Evolutionary conservation across 2,113 vertebrate species (phyloP).

Genomic region (Hoplias malabaricus): DNA sequence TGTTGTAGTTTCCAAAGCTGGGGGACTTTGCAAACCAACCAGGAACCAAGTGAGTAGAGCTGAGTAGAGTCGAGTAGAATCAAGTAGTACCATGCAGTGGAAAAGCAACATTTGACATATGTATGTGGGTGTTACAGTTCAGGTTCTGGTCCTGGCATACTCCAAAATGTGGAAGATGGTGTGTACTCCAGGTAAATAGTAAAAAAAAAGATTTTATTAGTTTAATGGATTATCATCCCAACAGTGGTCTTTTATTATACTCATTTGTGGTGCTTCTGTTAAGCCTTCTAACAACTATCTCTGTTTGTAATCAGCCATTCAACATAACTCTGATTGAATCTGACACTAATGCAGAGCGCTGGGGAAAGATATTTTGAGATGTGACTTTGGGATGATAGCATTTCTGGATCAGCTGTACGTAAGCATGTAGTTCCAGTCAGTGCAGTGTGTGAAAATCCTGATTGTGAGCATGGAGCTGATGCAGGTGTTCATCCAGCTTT

Average conservation of each 20-base stretch:
- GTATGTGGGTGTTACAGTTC: too few species aligned
- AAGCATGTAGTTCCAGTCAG: not conserved
- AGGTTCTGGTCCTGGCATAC: too few species aligned
- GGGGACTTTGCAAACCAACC: too few species aligned
- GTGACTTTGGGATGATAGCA: not conserved
- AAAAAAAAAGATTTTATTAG: too few species aligned
- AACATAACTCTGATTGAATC: constrained; percentile 45
- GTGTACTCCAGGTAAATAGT: too few species aligned
- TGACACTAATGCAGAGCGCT: constrained; percentile 23
- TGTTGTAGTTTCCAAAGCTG: too few species aligned
- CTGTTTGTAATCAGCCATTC: constrained; percentile 18
- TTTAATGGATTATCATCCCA: too few species aligned
- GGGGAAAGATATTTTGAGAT: constrained; percentile 20
- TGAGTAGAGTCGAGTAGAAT: too few species aligned
- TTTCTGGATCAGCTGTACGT: not conserved
- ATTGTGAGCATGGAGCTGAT: constrained; percentile 1
- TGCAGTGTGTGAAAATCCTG: not conserved
- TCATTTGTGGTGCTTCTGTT: not conserved
- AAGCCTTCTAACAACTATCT: constrained; percentile 15
- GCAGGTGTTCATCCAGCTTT: constrained; percentile 27
- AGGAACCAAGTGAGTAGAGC: too few species aligned
- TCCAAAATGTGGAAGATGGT: too few species aligned
- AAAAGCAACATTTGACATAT: too few species aligned
- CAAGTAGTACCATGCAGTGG: too few species aligned
- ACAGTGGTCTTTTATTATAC: not conserved